A percentile compares a stretch with the other conserved stretches of the same genome.
Conservation (phyloP, 2,113 vertebrate species). For the Embiotoca jacksoni region DNA sequence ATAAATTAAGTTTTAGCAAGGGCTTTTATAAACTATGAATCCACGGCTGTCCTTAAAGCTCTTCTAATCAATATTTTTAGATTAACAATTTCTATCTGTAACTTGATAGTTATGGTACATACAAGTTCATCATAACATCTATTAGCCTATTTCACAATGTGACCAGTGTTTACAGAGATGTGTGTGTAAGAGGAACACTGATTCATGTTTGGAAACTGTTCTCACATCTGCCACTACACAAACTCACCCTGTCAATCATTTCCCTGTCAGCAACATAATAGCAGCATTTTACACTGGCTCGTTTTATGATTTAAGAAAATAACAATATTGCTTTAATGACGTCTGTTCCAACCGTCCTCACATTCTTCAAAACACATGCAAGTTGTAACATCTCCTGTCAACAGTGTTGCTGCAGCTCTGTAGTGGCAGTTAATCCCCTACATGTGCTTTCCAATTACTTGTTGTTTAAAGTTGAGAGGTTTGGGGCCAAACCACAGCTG, state of each 20-base stretch:
- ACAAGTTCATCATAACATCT: not conserved
- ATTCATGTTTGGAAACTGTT: constrained; percentile 43
- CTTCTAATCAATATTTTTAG: too few relatives aligned
- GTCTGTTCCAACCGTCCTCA: constrained; percentile 34
- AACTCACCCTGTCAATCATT: constrained; percentile 31
- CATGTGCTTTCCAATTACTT: constrained; percentile 53
- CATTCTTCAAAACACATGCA: constrained; percentile 63
- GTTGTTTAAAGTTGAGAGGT: constrained; percentile 63
- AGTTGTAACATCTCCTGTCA: constrained; percentile 65
- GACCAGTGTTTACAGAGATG: constrained; percentile 9
- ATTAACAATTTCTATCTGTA: too few relatives aligned
- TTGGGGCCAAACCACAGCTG: constrained; percentile 60
- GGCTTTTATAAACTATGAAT: too few relatives aligned
- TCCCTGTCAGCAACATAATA: constrained; percentile 55
- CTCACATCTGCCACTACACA: constrained; percentile 25
- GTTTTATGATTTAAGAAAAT: constrained; percentile 61
- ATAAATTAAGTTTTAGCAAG: too few relatives aligned
- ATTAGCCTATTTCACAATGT: constrained; percentile 34
- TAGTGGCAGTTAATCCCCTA: constrained; percentile 62
- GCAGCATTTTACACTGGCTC: constrained; percentile 22
- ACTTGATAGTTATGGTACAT: too few relatives aligned
- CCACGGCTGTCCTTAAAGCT: too few relatives aligned
- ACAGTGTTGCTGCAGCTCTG: constrained; percentile 30
- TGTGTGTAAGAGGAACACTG: constrained; percentile 6
- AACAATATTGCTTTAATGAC: constrained; percentile 42